Percentiles rank a stretch among this genome's conserved stretches.
Evolutionary conservation across 2,113 vertebrate species (phyloP).

Genomic region (Pithys albifrons): DNA sequence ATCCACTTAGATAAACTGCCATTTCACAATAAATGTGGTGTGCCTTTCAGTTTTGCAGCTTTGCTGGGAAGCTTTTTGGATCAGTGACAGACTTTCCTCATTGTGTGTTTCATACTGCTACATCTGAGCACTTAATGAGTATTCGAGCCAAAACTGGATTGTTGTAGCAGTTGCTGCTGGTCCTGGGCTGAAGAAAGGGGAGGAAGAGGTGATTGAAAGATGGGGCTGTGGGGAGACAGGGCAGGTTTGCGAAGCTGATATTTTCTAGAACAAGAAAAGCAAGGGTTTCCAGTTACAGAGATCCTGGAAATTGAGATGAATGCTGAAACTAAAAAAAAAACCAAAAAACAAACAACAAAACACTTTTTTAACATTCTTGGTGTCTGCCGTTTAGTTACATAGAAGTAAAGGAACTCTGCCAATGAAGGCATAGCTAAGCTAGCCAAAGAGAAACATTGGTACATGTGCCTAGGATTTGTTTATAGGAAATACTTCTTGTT

Average conservation of each 20-base stretch:
- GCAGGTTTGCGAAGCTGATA: neutral
- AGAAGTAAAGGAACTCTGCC: neutral
- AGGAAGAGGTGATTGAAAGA: neutral
- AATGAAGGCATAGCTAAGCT: neutral
- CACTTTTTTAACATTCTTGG: neutral
- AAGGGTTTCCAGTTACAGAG: neutral
- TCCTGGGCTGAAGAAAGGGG: neutral
- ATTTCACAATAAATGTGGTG: neutral
- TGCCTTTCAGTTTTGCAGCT: constrained; percentile 11
- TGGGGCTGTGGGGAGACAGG: neutral
- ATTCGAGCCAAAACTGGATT: neutral
- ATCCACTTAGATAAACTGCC: neutral
- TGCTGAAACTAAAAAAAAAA: neutral
- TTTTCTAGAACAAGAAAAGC: neutral
- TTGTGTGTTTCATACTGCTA: neutral
- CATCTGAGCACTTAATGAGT: neutral
- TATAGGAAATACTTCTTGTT: neutral
- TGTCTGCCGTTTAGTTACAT: neutral
- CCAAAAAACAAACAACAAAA: too few relatives aligned
- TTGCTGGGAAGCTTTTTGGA: constrained; percentile 29
- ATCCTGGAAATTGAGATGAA: neutral
- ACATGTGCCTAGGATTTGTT: neutral
- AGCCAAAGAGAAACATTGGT: neutral
- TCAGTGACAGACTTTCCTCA: neutral
- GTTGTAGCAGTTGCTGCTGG: neutral